phyloP scores from a whole-genome alignment of 2,797 vertebrate genomes.

The Tauraco hartlaubi region DNA sequence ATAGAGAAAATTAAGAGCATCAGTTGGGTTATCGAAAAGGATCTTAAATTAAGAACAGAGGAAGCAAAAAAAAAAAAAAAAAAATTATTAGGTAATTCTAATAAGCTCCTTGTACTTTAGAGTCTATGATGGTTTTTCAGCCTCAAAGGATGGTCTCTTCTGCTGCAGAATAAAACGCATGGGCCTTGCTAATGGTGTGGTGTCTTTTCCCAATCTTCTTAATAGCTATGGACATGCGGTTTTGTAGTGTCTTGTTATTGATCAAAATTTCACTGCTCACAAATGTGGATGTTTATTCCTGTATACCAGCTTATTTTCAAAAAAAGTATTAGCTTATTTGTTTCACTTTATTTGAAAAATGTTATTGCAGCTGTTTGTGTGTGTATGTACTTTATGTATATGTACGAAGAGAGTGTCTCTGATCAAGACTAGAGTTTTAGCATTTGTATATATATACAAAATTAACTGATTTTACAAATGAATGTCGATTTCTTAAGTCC shows the following conservation, averaged over 20 bases:
- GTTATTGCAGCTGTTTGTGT: not conserved
- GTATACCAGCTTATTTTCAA: not conserved
- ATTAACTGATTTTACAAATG: not conserved
- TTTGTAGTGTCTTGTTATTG: not conserved
- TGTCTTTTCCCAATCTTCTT: not conserved
- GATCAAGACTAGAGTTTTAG: not conserved
- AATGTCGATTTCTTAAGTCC: not conserved
- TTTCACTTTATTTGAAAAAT: not conserved
- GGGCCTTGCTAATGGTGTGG: not conserved
- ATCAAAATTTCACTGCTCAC: not conserved
- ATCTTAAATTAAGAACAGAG: not conserved
- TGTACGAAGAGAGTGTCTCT: not conserved
- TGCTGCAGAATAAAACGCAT: not conserved
- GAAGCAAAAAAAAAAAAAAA: not conserved
- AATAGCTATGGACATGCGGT: not conserved
- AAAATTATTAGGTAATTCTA: too few relatives aligned
- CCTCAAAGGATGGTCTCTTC: not conserved
- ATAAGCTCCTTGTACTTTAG: not conserved
- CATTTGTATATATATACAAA: not conserved
- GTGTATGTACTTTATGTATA: not conserved
- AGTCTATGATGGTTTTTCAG: not conserved
- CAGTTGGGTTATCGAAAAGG: not conserved
- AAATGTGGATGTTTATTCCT: not conserved
- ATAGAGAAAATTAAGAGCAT: not conserved
- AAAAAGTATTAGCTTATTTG: not conserved